Evolutionary conservation across 2,888 invertebrate genomes (phyloP), one percentile per base, ranked within the genome.

Genomic region (Lasioglossum lativentre): DNA sequence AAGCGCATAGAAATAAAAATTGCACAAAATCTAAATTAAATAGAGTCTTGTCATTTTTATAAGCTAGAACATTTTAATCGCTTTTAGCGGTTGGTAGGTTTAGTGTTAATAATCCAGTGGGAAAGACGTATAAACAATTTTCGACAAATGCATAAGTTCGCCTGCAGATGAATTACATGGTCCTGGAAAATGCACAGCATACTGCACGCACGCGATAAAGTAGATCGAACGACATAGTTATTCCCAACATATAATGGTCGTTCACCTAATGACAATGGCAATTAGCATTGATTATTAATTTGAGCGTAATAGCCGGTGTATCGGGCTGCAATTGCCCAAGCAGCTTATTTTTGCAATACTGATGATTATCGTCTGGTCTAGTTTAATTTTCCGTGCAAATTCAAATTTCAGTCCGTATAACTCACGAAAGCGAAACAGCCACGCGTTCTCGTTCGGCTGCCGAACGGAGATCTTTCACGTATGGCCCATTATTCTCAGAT

Each of bases 251-350:
- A 66, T 79, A 86, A 82, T 75, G 86, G 86, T 80, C 80, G 82
- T 86, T 75, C 82, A 82, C 86, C 86, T 86, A 86, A 86, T 86
- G 86, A 86, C 86, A 86, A 86, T 86, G 74, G 86, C 80, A 86
- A 86, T 86, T 86, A 86, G 86, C 86, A 86, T 86, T 86, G 86
- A 86, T 86, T 86, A 86, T 86, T 86, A 86, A 86, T 86, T 86
- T 86, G 79, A 82, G 71, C 74, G 86, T 86, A 86, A 86, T 82
- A 79, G 66, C 86, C 59, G 71, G n/a, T 72, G 59, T 78, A 78
- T 82, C 80, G 80, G 34, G 47, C 47, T 78, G 80, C 66, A 80
- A 75, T 82, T 77, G 79, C 47, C 74, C 78, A 52, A 82, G 72
- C 79, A 78, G 81, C 70, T 80, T 80, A 86, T 86, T 86, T 86